Base-by-base conservation (phyloP, 2,113 vertebrate genomes). In the Catharus bicknelli region DNA sequence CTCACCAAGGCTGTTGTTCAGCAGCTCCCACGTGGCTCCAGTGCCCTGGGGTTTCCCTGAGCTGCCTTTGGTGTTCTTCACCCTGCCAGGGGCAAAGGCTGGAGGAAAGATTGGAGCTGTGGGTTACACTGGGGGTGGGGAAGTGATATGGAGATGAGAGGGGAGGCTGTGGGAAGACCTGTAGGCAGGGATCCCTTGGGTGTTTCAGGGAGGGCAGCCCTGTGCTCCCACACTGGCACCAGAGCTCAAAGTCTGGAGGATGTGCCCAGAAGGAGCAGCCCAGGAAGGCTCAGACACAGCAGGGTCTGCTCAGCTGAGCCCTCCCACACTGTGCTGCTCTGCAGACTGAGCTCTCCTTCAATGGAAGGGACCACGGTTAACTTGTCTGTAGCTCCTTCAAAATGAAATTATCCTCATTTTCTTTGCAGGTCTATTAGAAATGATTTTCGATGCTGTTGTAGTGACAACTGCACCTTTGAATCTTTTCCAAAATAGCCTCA, bases 1-100 rank as follows among this genome's bases (percentile, higher is more conserved):
- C 26, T 27, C 1, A 3, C 25, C 22, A 2, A 48, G 29, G 53
- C 2, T 0, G 0, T 6, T 23, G 32, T 7, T 55, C 66, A 55
- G 78, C 51, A 66, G 70, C 47, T 47, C 54, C 34, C 16, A 8
- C 2, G 11, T 1, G 42, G 51, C 18, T 27, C 20, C 54, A 20
- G 32, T 7, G 16, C 27, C 40, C 4, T 1, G 50, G 34, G 57
- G 3, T 13, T 70, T 53, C 6, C 1, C 55, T 32, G 61, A 9
- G 72, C 48, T 78, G 36, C 38, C 7, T 42, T 25, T 23, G 61
- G 34, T 58, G 38, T 4, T 72, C 10, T 3, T 13, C 23, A 38
- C 69, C 40, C 5, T 7, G 22, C 25, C 63, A 29, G 83, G 54
- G 54, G 2, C 29, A 38, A 38, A 38, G 22, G 32, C 4, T 20